phyloP scores from a whole-genome alignment of 1,140 invertebrate genomes.

The Neodiprion fabricii region DNA sequence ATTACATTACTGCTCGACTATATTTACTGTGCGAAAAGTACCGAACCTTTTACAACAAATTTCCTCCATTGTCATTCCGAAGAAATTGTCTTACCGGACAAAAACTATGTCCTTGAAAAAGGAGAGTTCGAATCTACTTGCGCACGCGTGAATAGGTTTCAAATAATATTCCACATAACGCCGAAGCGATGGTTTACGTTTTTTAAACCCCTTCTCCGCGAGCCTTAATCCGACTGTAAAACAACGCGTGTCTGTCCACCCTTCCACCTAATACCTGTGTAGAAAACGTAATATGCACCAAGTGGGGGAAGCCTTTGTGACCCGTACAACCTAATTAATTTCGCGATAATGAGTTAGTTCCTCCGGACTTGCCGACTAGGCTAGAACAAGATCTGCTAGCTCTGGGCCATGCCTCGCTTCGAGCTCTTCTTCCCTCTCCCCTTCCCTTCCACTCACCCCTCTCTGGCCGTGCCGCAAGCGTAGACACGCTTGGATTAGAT shows the following conservation, averaged over 20 bases:
- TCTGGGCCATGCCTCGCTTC: constrained; percentile 31
- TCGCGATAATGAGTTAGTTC: constrained; percentile 52
- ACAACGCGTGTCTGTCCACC: too few species aligned
- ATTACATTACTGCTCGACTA: too few species aligned
- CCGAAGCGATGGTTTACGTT: too few species aligned
- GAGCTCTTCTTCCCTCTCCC: constrained; percentile 22
- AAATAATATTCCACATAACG: not conserved
- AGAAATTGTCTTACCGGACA: too few species aligned
- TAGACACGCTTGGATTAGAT: constrained; percentile 37
- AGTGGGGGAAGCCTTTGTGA: constrained; percentile 48
- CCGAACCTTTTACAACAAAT: too few species aligned
- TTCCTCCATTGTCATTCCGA: too few species aligned
- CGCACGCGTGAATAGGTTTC: not conserved
- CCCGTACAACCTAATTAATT: constrained; percentile 56
- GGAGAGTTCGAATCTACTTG: not conserved
- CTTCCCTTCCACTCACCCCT: constrained; percentile 17
- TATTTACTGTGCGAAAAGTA: too few species aligned
- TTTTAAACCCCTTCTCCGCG: too few species aligned
- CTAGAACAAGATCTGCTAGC: constrained; percentile 44
- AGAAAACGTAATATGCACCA: constrained; percentile 19
- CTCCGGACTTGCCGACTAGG: constrained; percentile 39
- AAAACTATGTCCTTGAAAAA: too few species aligned
- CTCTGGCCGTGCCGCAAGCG: constrained; percentile 24
- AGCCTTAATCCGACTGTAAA: too few species aligned
- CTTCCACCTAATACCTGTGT: not conserved